Evolutionary conservation across 2,888 invertebrate species (phyloP), one percentile per base, ranked within the genome.

Genomic region (Macrophya annulata): DNA sequence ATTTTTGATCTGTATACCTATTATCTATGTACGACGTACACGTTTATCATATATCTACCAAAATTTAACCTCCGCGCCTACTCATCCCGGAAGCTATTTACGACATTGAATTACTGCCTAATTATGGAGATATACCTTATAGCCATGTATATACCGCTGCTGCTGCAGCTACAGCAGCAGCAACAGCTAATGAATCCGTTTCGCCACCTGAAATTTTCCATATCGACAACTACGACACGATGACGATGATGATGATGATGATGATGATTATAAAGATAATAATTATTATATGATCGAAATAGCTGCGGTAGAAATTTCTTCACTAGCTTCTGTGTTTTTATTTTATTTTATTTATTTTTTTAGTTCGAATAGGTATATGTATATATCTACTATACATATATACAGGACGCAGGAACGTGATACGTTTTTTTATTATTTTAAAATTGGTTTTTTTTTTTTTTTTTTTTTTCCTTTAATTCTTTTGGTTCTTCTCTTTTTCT

Each of bases 41-140:
- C 59, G 17, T 59, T 17, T 15, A 17, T 31, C 6, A 55, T 21
- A n/a, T 15, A 68, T 17, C 37, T 4, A 40, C 10, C 6, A 37
- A 17, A 37, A 71, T 37, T n/a, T 17, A n/a, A 40, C 25, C 62
- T 62, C 62, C 25, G 10, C 62, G 25, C 71, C 43, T 40, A 71
- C 37, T 40, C 6, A 71, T 12, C 71, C 40, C 68, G 83, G 83
- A 83, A 83, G 25, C 43, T 71, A 31, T 31, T 72, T 74, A 84
- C 84, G 74, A 31, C 37, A 40, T 12, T 74, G 84, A 84, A 21
- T 74, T 45, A 84, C 74, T 55, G 37, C 84, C 74, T 74, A 72
- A 84, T 84, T 84, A 84, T 62, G 15, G 62, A 81, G 12, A 59
- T 74, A 17, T 40, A 40, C 25, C 10, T 62, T 25, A 25, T 55